Evolutionary conservation across 2,113 vertebrate genomes (phyloP).

Genomic region (Nycticebus coucang): DNA sequence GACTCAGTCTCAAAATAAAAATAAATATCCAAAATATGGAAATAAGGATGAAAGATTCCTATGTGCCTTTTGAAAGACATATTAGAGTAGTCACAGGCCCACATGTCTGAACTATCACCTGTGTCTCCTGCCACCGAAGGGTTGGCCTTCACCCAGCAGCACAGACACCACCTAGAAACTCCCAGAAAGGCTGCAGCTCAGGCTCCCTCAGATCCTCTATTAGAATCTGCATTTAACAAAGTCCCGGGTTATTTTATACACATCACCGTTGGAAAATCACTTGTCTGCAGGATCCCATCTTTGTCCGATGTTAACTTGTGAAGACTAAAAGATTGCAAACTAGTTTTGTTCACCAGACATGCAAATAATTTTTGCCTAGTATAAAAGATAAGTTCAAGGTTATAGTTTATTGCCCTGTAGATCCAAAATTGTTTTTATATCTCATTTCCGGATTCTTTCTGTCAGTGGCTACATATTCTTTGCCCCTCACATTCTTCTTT

Average conservation of each 20-base stretch:
- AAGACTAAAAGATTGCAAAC: not conserved
- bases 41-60: not conserved
- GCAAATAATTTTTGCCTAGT: not conserved
- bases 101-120: not conserved
- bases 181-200: not conserved
- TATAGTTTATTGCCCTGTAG: not conserved
- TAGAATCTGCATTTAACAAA: not conserved
- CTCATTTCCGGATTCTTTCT: not conserved
- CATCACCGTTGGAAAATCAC: not conserved
- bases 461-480: not conserved
- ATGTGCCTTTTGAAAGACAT: not conserved
- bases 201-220: not conserved
- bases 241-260: not conserved
- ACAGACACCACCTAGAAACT: not conserved
- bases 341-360: conserved; percentile 21
- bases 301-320: not conserved
- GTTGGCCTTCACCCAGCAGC: not conserved
- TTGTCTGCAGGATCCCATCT: not conserved
- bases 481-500: not conserved
- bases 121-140: not conserved
- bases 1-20: too few species aligned
- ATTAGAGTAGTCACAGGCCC: not conserved
- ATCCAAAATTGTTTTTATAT: not conserved
- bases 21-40: not conserved
- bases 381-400: not conserved